A percentile compares a stretch with the other conserved stretches of the same genome.
Evolutionary conservation across 2,888 invertebrate genomes (phyloP).

Genomic region (Melanostoma scalare): DNA sequence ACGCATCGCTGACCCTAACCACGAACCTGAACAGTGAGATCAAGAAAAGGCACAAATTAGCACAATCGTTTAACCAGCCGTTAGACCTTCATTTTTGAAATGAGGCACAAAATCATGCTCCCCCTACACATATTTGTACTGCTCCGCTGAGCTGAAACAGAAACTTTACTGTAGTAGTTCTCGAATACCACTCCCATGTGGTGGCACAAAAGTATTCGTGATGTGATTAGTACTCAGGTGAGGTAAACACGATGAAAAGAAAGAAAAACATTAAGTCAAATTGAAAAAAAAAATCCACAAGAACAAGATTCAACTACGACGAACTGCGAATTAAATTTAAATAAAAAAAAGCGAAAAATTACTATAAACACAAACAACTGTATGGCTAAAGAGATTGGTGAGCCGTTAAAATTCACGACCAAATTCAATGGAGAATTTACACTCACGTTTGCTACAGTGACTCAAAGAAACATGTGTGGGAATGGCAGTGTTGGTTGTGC

Average conservation of each 20-base stretch:
- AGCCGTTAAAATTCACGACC: conserved; percentile 50
- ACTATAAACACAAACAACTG: not conserved
- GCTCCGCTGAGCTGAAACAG: conserved; percentile 44
- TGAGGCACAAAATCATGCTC: conserved; percentile 23
- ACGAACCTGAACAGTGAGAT: conserved; percentile 49
- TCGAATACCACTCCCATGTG: conserved; percentile 51
- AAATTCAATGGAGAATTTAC: not conserved
- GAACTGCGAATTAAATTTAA: conserved; percentile 26
- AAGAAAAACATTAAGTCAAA: conserved; percentile 4
- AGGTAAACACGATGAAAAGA: conserved; percentile 60
- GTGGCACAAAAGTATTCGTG: conserved; percentile 4
- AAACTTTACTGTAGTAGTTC: conserved; percentile 2
- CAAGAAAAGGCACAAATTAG: conserved; percentile 27
- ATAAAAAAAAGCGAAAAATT: conserved; percentile 13
- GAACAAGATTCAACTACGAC: conserved; percentile 49
- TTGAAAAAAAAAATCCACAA: conserved; percentile 25
- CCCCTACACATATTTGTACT: conserved; percentile 17
- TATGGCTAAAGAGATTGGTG: conserved; percentile 7
- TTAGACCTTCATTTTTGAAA: conserved; percentile 48
- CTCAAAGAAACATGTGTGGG: conserved; percentile 31
- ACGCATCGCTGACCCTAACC: conserved; percentile 55
- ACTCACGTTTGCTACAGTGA: conserved; percentile 23
- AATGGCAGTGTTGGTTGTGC: not conserved
- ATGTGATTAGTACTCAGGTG: conserved; percentile 44
- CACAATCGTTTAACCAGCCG: conserved; percentile 27